Conservation (phyloP, 1,140 invertebrate species). For the Psix sp. region DNA sequence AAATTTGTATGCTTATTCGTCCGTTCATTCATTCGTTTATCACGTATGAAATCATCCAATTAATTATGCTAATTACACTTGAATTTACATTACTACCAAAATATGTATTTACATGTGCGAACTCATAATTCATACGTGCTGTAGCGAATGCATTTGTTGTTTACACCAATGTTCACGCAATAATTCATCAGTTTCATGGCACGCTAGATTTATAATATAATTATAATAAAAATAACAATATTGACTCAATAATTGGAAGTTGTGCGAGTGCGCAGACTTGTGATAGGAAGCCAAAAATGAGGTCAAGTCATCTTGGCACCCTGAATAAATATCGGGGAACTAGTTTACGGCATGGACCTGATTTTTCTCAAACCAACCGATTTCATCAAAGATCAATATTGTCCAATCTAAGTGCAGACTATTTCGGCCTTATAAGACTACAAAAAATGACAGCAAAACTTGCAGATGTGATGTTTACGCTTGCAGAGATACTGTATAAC, state of each 20-base stretch:
- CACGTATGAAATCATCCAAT: neutral
- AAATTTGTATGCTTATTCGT: neutral
- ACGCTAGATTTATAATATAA: too few relatives aligned
- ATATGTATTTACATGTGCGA: neutral
- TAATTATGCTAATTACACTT: neutral
- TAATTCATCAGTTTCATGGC: too few relatives aligned
- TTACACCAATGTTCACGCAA: too few relatives aligned
- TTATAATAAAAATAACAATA: too few relatives aligned
- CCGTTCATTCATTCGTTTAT: neutral
- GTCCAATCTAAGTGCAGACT: too few relatives aligned
- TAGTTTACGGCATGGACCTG: conserved; percentile 24
- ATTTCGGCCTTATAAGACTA: too few relatives aligned
- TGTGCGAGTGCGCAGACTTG: neutral
- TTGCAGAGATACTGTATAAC: too few relatives aligned
- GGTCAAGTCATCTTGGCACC: conserved; percentile 35
- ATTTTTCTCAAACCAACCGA: conserved; percentile 25
- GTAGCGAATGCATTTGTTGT: too few relatives aligned
- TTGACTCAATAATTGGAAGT: conserved; percentile 13
- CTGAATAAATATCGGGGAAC: conserved; percentile 30
- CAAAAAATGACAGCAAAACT: too few relatives aligned
- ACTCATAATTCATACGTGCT: neutral
- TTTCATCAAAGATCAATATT: conserved; percentile 38
- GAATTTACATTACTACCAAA: neutral
- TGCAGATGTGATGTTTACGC: too few relatives aligned
- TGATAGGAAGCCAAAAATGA: conserved; percentile 4